Conservation (phyloP, 2,113 vertebrate species). For the Amphiprion ocellaris region DNA sequence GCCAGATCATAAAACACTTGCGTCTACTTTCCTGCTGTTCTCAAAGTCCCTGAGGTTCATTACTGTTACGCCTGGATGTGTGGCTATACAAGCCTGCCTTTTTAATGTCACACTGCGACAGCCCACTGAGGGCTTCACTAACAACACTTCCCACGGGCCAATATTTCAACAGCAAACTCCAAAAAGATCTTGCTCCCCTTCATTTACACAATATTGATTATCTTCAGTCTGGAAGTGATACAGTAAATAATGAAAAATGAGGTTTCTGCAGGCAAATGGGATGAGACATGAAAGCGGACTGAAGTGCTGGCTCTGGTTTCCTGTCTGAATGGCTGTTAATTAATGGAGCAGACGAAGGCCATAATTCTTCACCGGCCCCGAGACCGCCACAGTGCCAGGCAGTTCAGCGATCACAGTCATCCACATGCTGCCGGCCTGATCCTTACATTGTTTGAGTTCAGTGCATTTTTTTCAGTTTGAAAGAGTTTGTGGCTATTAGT, state of each 20-base stretch:
- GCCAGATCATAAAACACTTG: conserved; percentile 84
- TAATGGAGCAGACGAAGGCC: conserved; percentile 80
- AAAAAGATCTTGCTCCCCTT: conserved; percentile 17
- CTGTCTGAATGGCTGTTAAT: conserved; percentile 82
- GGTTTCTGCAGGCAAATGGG: conserved; percentile 75
- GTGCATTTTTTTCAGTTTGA: conserved; percentile 38
- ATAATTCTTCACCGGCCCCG: conserved; percentile 63
- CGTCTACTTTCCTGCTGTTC: conserved; percentile 68
- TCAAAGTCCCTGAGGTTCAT: conserved; percentile 75
- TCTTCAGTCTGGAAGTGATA: conserved; percentile 72
- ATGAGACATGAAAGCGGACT: conserved; percentile 78
- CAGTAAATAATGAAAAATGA: conserved; percentile 79
- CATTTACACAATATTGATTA: conserved; percentile 64
- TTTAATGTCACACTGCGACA: conserved; percentile 70
- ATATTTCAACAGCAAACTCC: conserved; percentile 64
- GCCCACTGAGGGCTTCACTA: conserved; percentile 44
- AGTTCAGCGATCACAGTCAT: conserved; percentile 56
- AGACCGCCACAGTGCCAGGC: conserved; percentile 62
- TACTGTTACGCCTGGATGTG: conserved; percentile 79
- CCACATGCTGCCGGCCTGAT: conserved; percentile 42
- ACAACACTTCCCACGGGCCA: conserved; percentile 29
- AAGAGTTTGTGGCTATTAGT: conserved; percentile 40
- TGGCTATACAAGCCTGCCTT: conserved; percentile 70
- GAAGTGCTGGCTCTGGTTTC: conserved; percentile 81
- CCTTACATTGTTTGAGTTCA: conserved; percentile 51